Evolutionary conservation across 2,888 invertebrate species (phyloP), one percentile per base, ranked within the genome.

Genomic region (Oasisia sp.): DNA sequence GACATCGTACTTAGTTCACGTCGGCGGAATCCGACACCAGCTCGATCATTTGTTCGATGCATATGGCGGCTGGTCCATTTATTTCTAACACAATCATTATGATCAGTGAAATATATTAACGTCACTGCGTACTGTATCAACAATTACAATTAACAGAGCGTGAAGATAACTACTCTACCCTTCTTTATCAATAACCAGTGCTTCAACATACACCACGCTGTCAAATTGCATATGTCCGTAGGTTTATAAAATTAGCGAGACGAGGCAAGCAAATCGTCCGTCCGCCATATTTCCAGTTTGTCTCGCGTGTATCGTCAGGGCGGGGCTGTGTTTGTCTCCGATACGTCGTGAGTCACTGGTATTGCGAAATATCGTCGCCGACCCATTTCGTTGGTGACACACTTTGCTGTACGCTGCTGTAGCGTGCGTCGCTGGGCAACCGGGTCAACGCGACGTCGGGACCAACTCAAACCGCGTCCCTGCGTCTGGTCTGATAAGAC

Each of bases 301-400:
- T 27, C 74, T 74, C 27, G 27, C 27, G 27, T 74, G 74, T 27
- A 74, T 27, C 74, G 27, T 3, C 27, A 27, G 74, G 74, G 74
- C 74, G 74, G 74, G 74, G 74, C 74, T 74, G 27, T 74, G 74
- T 74, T 74, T 74, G 74, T 74, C 74, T 19, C 74, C 27, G 27
- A 7, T 27, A 74, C 27, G 19, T n/a, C 74, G 74, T 74, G 74
- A 74, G 74, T 74, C 74, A 74, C 74, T 19, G 74, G 19, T 74
- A 27, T 74, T 74, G 74, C 74, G 74, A 74, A 74, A 74, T 74
- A 74, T 74, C 27, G 74, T n/a, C 74, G n/a, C 7, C 27, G 74
- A 74, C 74, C 74, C 74, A 74, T 74, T 74, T 74, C 19, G 74
- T 74, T 74, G 74, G 74, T 74, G 74, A 74, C 74, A 74, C n/a